A percentile compares a stretch with the other conserved stretches of the same genome.
phyloP scores from a whole-genome alignment of 2,113 vertebrate species.

The Accipiter virgatus region DNA sequence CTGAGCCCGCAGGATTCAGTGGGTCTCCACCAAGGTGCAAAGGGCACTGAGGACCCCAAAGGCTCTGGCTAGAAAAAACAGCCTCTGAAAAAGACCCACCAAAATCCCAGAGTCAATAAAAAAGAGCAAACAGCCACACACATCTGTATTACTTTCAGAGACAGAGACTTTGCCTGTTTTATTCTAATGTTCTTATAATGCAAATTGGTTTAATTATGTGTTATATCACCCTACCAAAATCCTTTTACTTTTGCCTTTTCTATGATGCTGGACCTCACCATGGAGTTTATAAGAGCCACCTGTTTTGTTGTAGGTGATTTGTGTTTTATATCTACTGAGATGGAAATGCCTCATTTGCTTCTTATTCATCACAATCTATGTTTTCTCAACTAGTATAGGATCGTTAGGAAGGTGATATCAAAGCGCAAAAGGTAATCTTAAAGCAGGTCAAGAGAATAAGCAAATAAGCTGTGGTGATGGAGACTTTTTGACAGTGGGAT shows the following conservation, averaged over 20 bases:
- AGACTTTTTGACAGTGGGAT: not conserved
- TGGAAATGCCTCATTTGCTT: not conserved
- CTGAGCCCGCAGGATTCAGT: not conserved
- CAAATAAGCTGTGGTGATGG: not conserved
- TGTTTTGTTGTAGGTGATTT: not conserved
- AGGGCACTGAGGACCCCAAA: not conserved
- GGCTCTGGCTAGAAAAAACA: not conserved
- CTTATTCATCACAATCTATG: not conserved
- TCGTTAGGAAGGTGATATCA: not conserved
- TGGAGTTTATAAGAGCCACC: not conserved
- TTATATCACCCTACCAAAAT: not conserved
- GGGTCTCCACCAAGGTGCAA: not conserved
- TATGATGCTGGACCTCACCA: not conserved
- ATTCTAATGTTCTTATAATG: not conserved
- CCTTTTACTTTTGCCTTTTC: not conserved
- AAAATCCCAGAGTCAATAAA: not conserved
- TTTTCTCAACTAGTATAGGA: not conserved
- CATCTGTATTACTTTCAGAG: not conserved
- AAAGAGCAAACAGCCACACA: not conserved
- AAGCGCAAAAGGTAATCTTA: not conserved
- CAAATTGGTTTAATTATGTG: not conserved
- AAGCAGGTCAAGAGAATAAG: not conserved
- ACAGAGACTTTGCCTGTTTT: not conserved
- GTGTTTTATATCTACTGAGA: not conserved
- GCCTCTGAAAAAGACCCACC: not conserved